These are phyloP conservation scores for Catharus minimus DNA, from an alignment of 2,113 vertebrate genomes.

Conservation along the genomic window DNA sequence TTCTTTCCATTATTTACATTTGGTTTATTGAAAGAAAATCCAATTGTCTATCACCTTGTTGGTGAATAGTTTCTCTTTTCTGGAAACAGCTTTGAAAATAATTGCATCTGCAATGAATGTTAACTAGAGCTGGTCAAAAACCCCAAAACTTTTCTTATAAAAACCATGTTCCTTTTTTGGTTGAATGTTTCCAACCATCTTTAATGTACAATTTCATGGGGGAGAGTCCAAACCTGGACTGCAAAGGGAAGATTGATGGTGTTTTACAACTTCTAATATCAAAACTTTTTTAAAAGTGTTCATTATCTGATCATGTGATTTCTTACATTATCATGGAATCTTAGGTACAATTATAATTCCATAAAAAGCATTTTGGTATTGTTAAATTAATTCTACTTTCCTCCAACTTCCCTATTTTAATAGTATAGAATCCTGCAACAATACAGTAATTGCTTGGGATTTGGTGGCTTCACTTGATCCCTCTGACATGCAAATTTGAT, in stretches of 20 bases:
- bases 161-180: constrained; percentile 50
- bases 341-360: background rate
- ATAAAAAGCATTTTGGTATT: background rate
- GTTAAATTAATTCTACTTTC: background rate
- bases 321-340: background rate
- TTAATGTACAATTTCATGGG: constrained; percentile 1
- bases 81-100: constrained; percentile 18
- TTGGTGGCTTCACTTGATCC: background rate
- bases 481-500: background rate
- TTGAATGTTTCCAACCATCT: background rate
- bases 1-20: background rate
- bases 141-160: constrained; percentile 23
- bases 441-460: background rate
- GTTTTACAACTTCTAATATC: constrained; percentile 8
- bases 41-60: background rate
- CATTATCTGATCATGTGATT: background rate
- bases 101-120: background rate
- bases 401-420: background rate
- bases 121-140: constrained; percentile 3
- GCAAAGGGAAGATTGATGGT: constrained; percentile 22
- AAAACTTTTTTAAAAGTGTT: background rate
- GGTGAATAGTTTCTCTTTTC: background rate
- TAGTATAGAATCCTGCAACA: background rate
- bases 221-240: constrained; percentile 36
- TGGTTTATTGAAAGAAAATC: background rate